Conservation (phyloP, 2,113 vertebrate species). For the Corythaeola cristata region DNA sequence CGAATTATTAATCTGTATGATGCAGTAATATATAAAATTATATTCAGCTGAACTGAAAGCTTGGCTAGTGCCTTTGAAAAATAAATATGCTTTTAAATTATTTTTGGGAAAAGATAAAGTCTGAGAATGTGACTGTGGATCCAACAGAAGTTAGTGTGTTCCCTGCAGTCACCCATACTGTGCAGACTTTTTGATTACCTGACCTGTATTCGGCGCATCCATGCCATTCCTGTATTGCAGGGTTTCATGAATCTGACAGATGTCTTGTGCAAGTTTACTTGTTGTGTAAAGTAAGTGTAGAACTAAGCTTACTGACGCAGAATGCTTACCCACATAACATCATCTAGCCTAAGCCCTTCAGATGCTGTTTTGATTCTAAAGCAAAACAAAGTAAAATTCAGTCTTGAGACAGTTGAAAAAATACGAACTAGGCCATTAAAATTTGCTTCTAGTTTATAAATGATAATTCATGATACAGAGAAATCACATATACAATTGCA, state of each 20-base stretch:
- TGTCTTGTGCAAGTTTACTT: background rate
- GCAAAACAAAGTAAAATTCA: background rate
- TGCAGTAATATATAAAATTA: background rate
- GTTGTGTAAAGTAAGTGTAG: background rate
- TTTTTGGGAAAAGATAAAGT: background rate
- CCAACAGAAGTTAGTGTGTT: background rate
- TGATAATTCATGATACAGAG: background rate
- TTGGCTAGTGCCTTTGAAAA: background rate
- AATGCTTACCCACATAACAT: background rate
- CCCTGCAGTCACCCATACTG: background rate
- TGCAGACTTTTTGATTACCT: background rate
- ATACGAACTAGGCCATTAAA: background rate
- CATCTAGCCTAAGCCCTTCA: background rate
- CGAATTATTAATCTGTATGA: background rate
- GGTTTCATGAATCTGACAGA: background rate
- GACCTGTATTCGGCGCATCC: background rate
- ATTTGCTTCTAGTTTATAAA: background rate
- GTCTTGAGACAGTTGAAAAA: background rate
- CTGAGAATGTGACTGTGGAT: background rate
- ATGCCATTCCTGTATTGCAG: accelerated
- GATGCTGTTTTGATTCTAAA: background rate
- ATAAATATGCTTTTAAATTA: background rate
- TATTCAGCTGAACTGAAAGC: background rate
- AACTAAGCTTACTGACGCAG: background rate
- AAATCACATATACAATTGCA: background rate